Conservation (phyloP, 2,113 vertebrate species). For the Oenanthe melanoleuca region DNA sequence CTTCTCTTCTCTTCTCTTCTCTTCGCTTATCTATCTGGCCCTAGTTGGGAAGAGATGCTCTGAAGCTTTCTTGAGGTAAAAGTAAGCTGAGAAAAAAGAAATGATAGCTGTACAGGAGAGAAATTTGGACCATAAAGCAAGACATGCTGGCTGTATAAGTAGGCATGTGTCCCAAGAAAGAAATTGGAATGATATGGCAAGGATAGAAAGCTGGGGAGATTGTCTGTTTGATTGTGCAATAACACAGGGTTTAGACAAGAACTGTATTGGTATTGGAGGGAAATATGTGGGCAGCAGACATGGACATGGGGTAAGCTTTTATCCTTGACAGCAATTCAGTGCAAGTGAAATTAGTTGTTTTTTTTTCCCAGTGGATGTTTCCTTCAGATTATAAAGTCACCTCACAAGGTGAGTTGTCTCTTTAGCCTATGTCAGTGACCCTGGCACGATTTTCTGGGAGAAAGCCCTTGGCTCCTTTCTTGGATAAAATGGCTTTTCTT, state of each 20-base stretch:
- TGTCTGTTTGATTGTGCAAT: background rate
- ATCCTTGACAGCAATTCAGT: background rate
- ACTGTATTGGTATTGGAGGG: background rate
- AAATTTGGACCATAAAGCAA: background rate
- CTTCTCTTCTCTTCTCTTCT: background rate
- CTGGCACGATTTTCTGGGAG: rapidly evolving
- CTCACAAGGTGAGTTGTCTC: background rate
- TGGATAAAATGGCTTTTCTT: background rate
- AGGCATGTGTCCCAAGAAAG: background rate
- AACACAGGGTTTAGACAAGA: background rate
- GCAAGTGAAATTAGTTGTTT: background rate
- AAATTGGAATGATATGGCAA: background rate
- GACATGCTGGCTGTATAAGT: background rate
- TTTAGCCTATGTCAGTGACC: background rate
- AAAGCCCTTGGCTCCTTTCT: background rate
- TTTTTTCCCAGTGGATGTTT: background rate
- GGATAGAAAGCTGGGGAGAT: background rate
- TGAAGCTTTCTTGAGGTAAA: background rate
- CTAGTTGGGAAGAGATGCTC: background rate
- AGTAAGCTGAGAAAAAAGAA: background rate
- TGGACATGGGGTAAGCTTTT: background rate
- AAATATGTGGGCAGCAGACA: background rate
- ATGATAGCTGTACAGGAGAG: background rate
- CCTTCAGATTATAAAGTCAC: background rate
- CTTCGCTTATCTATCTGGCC: background rate